A percentile compares a stretch with the other conserved stretches of the same genome.
Evolutionary conservation across 2,888 invertebrate genomes (phyloP).

Genomic region (Carpatolechia fugitivella): DNA sequence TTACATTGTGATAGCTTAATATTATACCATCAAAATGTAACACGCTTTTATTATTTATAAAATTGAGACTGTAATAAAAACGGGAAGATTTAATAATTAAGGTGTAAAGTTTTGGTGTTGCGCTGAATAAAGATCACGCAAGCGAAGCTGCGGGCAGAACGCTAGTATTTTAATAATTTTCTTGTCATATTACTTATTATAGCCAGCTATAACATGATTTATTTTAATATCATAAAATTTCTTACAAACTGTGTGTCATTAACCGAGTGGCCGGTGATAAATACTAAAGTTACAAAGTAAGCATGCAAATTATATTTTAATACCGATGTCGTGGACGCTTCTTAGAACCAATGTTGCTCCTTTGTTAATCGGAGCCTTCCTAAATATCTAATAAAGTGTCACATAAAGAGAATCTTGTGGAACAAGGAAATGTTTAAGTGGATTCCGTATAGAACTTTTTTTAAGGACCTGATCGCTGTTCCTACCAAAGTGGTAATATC

Average conservation of each 20-base stretch:
- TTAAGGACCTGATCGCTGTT: too few relatives aligned
- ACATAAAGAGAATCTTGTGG: conserved; percentile 50
- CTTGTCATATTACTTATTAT: too few relatives aligned
- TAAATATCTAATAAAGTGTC: conserved; percentile 68
- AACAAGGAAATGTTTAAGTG: not conserved
- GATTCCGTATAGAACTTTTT: not conserved
- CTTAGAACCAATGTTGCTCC: conserved; percentile 60
- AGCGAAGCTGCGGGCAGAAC: too few relatives aligned
- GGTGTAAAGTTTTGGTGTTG: too few relatives aligned
- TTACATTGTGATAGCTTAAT: too few relatives aligned
- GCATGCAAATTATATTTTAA: conserved; percentile 51
- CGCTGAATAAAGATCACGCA: too few relatives aligned
- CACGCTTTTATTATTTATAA: too few relatives aligned
- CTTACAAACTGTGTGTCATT: conserved; percentile 25
- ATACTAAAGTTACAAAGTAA: conserved; percentile 45
- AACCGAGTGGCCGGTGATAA: conserved; percentile 13
- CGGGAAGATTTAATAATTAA: too few relatives aligned
- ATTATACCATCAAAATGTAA: too few relatives aligned
- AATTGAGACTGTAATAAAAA: too few relatives aligned
- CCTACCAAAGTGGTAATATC: too few relatives aligned
- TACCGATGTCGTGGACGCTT: conserved; percentile 55
- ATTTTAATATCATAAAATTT: not conserved
- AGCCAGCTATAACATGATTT: not conserved
- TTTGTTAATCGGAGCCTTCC: conserved; percentile 43
- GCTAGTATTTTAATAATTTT: too few relatives aligned